Percentiles rank a stretch among this genome's conserved stretches.
Evolutionary conservation across 2,888 invertebrate genomes (phyloP).

Genomic region (Acanthosepion esculentum): DNA sequence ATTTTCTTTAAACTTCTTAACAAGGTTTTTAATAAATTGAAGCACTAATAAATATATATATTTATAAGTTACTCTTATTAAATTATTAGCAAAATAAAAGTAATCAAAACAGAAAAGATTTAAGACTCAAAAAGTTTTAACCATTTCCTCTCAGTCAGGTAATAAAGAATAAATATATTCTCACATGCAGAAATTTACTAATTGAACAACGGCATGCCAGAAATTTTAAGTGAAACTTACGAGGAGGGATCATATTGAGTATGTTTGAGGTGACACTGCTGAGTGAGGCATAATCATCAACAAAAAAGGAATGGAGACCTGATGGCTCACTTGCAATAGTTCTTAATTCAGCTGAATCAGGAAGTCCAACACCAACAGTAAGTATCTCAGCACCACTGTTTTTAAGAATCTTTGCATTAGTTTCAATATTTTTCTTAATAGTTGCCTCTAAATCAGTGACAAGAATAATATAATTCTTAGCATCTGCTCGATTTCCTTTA

Average conservation of each 20-base stretch:
- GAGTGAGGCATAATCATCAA: background rate
- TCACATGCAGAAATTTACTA: background rate
- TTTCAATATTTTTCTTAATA: slow-evolving; percentile 41
- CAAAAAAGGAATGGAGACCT: slow-evolving; percentile 48
- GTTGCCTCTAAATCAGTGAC: slow-evolving; percentile 56
- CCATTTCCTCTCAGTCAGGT: background rate
- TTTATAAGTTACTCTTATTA: background rate
- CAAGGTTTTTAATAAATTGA: background rate
- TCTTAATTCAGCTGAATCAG: slow-evolving; percentile 54
- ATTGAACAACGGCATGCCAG: background rate
- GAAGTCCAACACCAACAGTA: slow-evolving; percentile 54
- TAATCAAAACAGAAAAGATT: too few species aligned
- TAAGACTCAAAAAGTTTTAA: too few species aligned
- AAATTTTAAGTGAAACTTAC: slow-evolving; percentile 36
- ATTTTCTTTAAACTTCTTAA: background rate
- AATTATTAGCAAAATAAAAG: background rate
- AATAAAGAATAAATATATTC: background rate
- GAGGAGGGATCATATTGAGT: background rate
- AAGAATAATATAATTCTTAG: slow-evolving; percentile 55
- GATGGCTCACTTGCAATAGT: slow-evolving; percentile 58
- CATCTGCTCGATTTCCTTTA: slow-evolving; percentile 55
- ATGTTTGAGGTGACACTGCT: background rate
- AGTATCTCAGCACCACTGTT: slow-evolving; percentile 52
- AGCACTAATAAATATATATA: background rate
- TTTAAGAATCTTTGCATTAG: slow-evolving; percentile 52